Evolutionary conservation across 2,888 invertebrate species (phyloP), one percentile per base, ranked within the genome.

Genomic region (Sialis lutaria): DNA sequence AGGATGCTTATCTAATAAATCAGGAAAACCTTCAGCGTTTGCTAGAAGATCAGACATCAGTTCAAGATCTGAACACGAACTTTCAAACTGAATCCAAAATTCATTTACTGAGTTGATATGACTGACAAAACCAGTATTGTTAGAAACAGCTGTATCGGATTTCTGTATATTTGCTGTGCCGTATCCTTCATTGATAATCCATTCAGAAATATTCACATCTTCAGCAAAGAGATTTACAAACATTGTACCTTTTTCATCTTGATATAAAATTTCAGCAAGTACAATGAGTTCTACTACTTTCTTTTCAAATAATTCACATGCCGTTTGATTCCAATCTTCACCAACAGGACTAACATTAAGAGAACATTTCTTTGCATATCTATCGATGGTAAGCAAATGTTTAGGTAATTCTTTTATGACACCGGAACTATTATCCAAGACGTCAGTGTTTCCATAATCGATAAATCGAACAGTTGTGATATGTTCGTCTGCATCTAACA

Each of bases 371-470:
- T 77, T 60, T 0, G 77, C 76, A 53, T 72, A 74, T 8, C 70
- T 65, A 50, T 75, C 74, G 1, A 72, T 57, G 0, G 67, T 62
- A 41, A 73, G 72, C 54, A 79, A 63, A 9, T 73, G 66, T 1
- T 74, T 71, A 0, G 80, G 75, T 52, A 83, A 65, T 4, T 68
- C 67, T 55, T 79, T 82, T 7, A 84, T 67, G 30, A 73, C 64
- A 0, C 68, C 71, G 0, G 73, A 70, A 22, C 70, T 68, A 51
- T 79, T 81, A 42, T 77, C 73, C 1, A 84, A 68, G 0, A 82
- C 77, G 54, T 86, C 85, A 0, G 83, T 83, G 56, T 84, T 85
- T 7, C 86, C 86, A 55, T 76, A 85, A 59, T 87, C 87, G 9
- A 84, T 74, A 55, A 85, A 86, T 33, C 82, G 73, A 1, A 86